A percentile compares a stretch with the other conserved stretches of the same genome.
Conservation (phyloP, 2,113 vertebrate species). For the Prinia subflava region DNA sequence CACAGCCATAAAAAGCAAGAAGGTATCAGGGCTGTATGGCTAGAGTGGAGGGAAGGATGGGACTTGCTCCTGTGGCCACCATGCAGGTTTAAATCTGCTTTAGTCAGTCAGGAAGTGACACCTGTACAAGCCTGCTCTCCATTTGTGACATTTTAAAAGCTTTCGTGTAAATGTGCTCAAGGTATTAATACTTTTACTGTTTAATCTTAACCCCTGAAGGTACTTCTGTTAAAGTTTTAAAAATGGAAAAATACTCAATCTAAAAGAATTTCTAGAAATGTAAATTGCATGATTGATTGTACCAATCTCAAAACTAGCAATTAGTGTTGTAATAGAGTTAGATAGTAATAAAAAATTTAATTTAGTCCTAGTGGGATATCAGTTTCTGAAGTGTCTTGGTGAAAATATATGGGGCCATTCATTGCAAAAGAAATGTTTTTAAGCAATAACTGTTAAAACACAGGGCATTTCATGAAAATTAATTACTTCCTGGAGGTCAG, state of each 20-base stretch:
- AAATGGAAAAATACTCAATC: neutral
- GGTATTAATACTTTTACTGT: neutral
- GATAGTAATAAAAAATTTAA: constrained; percentile 51
- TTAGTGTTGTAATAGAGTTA: constrained; percentile 31
- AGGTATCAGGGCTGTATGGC: neutral
- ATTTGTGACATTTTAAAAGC: neutral
- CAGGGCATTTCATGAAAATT: constrained; percentile 32
- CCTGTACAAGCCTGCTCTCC: neutral
- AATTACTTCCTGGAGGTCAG: constrained; percentile 2
- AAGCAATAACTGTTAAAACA: constrained; percentile 45
- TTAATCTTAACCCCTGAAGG: neutral
- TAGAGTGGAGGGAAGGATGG: neutral
- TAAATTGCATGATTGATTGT: constrained; percentile 26
- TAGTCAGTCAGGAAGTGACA: neutral
- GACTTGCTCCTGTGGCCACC: neutral
- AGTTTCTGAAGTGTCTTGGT: constrained; percentile 27
- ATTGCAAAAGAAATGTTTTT: constrained; percentile 51
- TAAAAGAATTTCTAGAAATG: constrained; percentile 11
- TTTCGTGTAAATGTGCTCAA: neutral
- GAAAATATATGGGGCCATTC: constrained; percentile 47
- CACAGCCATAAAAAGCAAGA: neutral
- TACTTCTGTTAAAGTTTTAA: neutral
- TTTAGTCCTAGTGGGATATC: constrained; percentile 34
- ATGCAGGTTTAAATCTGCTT: neutral
- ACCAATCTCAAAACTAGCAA: constrained; percentile 20